A percentile compares a stretch with the other conserved stretches of the same genome.
phyloP scores from a whole-genome alignment of 2,113 vertebrate genomes.

The Lethenteron reissneri region DNA sequence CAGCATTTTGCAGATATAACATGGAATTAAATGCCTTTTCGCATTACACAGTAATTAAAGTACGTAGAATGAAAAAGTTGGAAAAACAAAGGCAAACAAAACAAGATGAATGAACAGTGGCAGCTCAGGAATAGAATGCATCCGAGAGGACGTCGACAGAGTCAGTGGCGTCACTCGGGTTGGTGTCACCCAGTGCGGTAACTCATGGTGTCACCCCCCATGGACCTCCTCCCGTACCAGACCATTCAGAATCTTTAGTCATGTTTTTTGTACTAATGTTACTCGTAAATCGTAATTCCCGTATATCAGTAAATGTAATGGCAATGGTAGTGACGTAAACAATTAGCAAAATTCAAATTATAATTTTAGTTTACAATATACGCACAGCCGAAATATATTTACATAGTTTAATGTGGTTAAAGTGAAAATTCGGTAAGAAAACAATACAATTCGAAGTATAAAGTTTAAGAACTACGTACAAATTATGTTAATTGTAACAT shows the following conservation, averaged over 20 bases:
- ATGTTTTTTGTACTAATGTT: neutral
- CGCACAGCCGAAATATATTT: conserved; percentile 1
- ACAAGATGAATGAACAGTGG: no score
- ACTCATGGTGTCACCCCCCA: neutral
- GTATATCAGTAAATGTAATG: neutral
- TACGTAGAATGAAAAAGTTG: no score
- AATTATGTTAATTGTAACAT: conserved; percentile 2
- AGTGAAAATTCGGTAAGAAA: neutral
- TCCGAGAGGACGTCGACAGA: neutral
- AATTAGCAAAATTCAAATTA: neutral
- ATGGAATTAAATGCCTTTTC: no score
- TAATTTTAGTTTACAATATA: neutral
- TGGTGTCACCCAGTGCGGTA: neutral
- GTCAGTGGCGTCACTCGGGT: neutral
- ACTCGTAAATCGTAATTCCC: conserved; percentile 1
- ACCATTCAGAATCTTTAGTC: neutral
- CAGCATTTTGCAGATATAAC: no score
- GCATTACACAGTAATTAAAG: no score
- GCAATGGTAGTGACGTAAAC: neutral
- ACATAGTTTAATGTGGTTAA: neutral
- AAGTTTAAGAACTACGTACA: neutral
- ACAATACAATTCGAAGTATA: neutral
- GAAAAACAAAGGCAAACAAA: no score
- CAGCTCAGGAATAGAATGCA: no score
- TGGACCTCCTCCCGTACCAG: conserved; percentile 3